Base-by-base conservation (phyloP, 1,140 invertebrate species). In the Trypoxylus dichotomus region DNA sequence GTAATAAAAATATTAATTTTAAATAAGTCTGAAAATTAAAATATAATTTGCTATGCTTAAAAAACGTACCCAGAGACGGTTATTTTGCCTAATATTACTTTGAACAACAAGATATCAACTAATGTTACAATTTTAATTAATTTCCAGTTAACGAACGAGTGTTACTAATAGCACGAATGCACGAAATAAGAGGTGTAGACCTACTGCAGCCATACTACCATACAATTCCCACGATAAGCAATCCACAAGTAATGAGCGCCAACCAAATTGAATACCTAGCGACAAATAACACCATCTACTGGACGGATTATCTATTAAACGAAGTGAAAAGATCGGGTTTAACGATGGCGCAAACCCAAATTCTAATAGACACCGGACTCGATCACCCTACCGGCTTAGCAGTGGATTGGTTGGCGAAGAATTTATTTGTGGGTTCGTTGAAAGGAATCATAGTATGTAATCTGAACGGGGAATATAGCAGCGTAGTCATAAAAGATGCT, bases 171-270 rank as follows among this genome's bases (percentile, higher is more conserved):
- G 92, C 92, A 11, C 88, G 91, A 78, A 86, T 88, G 24, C 93
- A 92, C 83, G 94, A 95, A 86, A 94, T 97, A 78, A 90, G 95
- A 63, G 95, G 95, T 13, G 92, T 97, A 42, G 94, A 96, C 85
- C 85, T 96, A 37, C 88, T 90, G 58, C 89, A 92, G 83, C 91
- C 93, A 0, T 90, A 91, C 84, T 93, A 92, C 85, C 92, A 94
- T 83, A 92, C 94, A 27, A 94, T 95, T 79, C 93, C 95, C 8
- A 92, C 93, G 0, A 91, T 95, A 47, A 90, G 91, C 54, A 86
- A 92, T 1, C 91, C 92, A 21, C 88, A 91, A 82, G 88, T 92
- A 27, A 87, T 92, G 24, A 86, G 89, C 68, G 93, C 94, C 6
- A 87, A 89, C 25, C 89, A 91, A 79, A 85, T 96, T 68, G 93